Evolutionary conservation across 2,113 vertebrate genomes (phyloP).

Genomic region (Cricetomys ansorgei): DNA sequence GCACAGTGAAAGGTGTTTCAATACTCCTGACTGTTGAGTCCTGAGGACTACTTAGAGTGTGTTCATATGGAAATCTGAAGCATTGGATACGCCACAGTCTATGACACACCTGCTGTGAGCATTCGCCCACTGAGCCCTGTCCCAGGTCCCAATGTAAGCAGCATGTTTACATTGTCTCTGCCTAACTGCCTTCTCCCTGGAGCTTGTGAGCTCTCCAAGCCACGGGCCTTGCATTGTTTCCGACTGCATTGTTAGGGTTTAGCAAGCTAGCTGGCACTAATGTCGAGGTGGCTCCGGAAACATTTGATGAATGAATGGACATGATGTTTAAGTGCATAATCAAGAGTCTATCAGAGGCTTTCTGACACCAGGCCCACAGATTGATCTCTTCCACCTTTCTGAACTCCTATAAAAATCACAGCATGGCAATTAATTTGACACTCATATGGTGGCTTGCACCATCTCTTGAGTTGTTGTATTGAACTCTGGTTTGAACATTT

Average conservation of each 20-base stretch:
- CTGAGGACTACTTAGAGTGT: neutral
- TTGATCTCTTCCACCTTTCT: constrained; percentile 28
- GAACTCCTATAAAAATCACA: constrained; percentile 60
- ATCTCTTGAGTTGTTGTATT: constrained; percentile 47
- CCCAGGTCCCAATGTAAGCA: neutral
- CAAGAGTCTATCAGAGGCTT: constrained; percentile 11
- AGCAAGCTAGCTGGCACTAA: neutral
- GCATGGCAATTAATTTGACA: constrained; percentile 58
- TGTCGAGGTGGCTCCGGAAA: neutral
- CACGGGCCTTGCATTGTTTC: neutral
- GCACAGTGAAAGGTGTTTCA: too few relatives aligned
- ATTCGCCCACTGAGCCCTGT: neutral
- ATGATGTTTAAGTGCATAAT: neutral
- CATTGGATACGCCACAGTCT: neutral
- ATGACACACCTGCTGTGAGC: neutral
- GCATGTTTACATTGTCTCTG: neutral
- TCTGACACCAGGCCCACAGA: constrained; percentile 27
- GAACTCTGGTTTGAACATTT: constrained; percentile 63
- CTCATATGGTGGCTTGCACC: neutral
- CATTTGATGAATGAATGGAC: neutral
- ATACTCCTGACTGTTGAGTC: neutral
- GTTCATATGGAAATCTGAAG: neutral
- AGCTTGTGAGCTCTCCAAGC: neutral
- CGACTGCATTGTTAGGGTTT: neutral
- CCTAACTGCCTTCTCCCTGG: neutral